These are phyloP conservation scores for Brotula barbata DNA, from an alignment of 2,797 vertebrate genomes.

Conservation along the genomic window DNA sequence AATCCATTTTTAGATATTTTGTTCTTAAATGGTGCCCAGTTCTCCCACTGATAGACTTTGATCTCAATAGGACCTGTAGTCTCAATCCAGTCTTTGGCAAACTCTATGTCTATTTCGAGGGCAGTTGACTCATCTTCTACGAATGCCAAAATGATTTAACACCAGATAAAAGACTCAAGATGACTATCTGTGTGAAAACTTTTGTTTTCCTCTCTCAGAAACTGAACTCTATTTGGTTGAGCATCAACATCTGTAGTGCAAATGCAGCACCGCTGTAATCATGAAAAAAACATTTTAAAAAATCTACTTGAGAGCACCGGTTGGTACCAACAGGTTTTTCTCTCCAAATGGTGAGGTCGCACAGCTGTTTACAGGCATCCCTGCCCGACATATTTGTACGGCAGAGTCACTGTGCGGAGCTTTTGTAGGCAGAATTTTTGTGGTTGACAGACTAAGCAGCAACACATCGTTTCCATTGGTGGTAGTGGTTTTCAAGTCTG, in stretches of 20 bases:
- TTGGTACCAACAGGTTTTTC: too few relatives aligned
- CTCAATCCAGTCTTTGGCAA: constrained; percentile 15
- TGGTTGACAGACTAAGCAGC: constrained; percentile 51
- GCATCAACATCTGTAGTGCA: too few relatives aligned
- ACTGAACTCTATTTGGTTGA: too few relatives aligned
- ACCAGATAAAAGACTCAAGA: too few relatives aligned
- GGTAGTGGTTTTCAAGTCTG: constrained; percentile 56
- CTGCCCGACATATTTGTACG: constrained; percentile 46
- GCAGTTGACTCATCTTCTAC: not conserved
- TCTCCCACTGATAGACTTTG: constrained; percentile 9
- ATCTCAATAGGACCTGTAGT: constrained; percentile 10
- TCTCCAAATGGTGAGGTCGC: constrained; percentile 31
- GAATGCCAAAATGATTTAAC: not conserved
- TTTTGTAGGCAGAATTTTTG: constrained; percentile 59
- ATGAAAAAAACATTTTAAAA: too few relatives aligned
- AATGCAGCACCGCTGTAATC: too few relatives aligned
- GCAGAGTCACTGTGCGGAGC: constrained; percentile 39
- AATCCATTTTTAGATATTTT: constrained; percentile 20
- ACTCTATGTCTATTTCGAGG: too few relatives aligned
- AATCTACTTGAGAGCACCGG: too few relatives aligned
- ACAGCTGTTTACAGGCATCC: constrained; percentile 59
- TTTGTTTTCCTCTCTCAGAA: too few relatives aligned
- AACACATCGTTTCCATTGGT: constrained; percentile 63
- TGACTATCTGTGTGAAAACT: too few relatives aligned
- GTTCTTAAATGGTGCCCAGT: constrained; percentile 23